Percentiles rank a stretch among this genome's conserved stretches.
Conservation (phyloP, 1,140 invertebrate genomes). For the Tetraneura akinire region DNA sequence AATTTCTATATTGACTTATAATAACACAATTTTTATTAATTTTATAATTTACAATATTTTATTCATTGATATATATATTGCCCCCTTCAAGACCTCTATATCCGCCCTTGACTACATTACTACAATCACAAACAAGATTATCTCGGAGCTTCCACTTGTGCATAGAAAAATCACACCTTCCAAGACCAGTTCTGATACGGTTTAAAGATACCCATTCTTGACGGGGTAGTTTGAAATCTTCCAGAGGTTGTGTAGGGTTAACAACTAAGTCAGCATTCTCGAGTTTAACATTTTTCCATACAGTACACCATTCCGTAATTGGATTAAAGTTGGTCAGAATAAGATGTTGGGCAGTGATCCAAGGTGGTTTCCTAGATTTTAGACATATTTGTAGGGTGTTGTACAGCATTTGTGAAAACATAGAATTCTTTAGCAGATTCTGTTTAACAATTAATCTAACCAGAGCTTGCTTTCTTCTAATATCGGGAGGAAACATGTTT, state of each 20-base stretch:
- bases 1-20: no score
- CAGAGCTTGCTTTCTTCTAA: no score
- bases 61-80: no score
- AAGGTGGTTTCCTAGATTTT: not conserved
- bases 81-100: no score
- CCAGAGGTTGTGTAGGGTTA: no score
- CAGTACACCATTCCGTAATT: not conserved
- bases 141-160: slow-evolving; percentile 1
- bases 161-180: slow-evolving; percentile 6
- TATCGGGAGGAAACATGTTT: no score
- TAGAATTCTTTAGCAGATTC: not conserved
- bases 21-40: no score
- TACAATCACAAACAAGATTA: slow-evolving; percentile 8
- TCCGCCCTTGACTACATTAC: no score
- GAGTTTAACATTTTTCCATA: not conserved
- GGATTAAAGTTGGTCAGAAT: slow-evolving; percentile 5
- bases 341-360: not conserved
- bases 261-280: no score
- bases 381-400: not conserved
- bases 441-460: no score
- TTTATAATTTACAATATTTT: no score
- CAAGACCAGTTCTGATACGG: slow-evolving; percentile 1
- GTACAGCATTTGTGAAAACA: slow-evolving; percentile 4
- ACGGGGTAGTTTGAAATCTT: not conserved
- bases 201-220: slow-evolving; percentile 29